A percentile compares a stretch with the other conserved stretches of the same genome.
Conservation (phyloP, 37 sponge, comb jelly and placozoan species). For the Halichondria panicea region DNA sequence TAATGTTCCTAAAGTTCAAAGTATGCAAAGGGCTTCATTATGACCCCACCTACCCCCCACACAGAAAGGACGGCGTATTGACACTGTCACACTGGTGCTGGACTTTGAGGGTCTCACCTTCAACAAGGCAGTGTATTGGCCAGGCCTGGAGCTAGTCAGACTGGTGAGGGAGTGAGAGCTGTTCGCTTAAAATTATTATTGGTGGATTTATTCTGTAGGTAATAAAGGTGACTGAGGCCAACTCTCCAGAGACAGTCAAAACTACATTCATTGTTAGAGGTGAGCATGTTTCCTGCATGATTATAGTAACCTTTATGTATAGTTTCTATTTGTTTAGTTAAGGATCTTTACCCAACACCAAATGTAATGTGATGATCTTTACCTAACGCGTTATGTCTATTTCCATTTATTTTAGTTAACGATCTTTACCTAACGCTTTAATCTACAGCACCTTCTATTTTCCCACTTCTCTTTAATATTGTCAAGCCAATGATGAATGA, state of each 20-base stretch:
- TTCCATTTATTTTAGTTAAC: too few relatives aligned
- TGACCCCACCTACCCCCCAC: too few relatives aligned
- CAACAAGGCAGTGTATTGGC: constrained; percentile 74
- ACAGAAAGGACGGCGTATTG: constrained; percentile 16
- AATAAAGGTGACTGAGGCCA: background rate
- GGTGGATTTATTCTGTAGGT: constrained; percentile 7
- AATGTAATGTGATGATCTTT: background rate
- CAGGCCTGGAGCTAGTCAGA: constrained; percentile 34
- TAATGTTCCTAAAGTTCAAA: too few relatives aligned
- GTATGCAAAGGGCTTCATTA: too few relatives aligned
- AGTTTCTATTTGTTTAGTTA: too few relatives aligned
- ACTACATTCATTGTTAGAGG: constrained; percentile 52
- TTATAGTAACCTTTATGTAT: too few relatives aligned
- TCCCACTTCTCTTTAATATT: constrained; percentile 62
- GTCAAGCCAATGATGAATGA: constrained; percentile 63
- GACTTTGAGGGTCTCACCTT: constrained; percentile 70
- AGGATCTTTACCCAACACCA: background rate
- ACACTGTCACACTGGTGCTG: constrained; percentile 34
- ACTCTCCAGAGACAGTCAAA: constrained; percentile 58
- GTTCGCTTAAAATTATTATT: too few relatives aligned
- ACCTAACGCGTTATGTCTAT: background rate
- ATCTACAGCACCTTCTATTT: constrained; percentile 67
- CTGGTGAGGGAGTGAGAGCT: too few relatives aligned
- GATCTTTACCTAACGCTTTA: too few relatives aligned
- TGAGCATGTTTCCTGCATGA: constrained; percentile 10